Evolutionary conservation across 2,888 invertebrate species (phyloP).

Genomic region (Hirtodrosophila duncani): DNA sequence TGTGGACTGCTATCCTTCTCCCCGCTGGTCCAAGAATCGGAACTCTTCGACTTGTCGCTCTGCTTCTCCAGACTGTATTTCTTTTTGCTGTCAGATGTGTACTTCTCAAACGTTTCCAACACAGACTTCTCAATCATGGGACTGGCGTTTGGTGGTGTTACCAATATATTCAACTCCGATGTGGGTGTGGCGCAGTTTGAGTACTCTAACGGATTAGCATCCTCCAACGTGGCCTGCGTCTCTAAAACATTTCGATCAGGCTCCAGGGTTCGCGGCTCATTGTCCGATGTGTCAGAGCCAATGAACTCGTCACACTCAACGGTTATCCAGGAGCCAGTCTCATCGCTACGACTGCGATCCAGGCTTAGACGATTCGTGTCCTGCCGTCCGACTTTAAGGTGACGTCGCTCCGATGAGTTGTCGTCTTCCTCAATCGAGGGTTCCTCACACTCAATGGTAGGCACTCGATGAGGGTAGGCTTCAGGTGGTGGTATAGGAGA

Average conservation of each 20-base stretch:
- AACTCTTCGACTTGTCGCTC: conserved; percentile 84
- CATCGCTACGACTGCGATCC: conserved; percentile 82
- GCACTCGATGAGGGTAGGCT: conserved; percentile 76
- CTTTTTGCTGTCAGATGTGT: conserved; percentile 79
- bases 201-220: conserved; percentile 80
- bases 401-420: conserved; percentile 73
- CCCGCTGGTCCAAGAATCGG: conserved; percentile 90
- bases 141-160: conserved; percentile 82
- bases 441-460: conserved; percentile 79
- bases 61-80: conserved; percentile 81
- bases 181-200: conserved; percentile 77
- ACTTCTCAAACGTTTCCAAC: conserved; percentile 73
- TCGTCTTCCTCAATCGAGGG: conserved; percentile 77
- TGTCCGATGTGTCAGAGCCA: conserved; percentile 83
- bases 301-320: conserved; percentile 84
- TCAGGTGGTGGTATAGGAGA: conserved; percentile 64
- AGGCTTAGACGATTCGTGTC: conserved; percentile 75
- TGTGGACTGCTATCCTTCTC: conserved; percentile 84
- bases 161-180: conserved; percentile 79
- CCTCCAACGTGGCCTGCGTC: conserved; percentile 82
- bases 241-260: conserved; percentile 78
- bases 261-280: conserved; percentile 75
- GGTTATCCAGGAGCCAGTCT: conserved; percentile 84
- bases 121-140: conserved; percentile 80
- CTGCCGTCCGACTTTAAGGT: conserved; percentile 72